Conservation (phyloP, 2,113 vertebrate genomes). For the Reinhardtius hippoglossoides region DNA sequence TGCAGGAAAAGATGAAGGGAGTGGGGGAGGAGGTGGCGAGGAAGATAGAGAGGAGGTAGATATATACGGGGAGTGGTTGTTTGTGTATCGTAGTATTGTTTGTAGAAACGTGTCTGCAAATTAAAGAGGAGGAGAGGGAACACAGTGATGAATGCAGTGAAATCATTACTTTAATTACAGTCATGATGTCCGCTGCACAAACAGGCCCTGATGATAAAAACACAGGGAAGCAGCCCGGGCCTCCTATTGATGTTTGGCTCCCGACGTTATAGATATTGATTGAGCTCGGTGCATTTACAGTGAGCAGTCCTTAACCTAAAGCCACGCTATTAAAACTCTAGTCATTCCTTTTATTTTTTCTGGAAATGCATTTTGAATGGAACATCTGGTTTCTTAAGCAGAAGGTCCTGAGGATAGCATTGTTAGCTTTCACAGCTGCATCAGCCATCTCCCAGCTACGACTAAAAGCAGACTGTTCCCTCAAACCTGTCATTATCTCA, state of each 20-base stretch:
- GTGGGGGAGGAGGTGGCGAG: slow-evolving; percentile 3
- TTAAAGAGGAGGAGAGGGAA: slow-evolving; percentile 17
- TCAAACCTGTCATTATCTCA: too few relatives aligned
- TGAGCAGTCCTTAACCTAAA: slow-evolving; percentile 37
- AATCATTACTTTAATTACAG: slow-evolving; percentile 60
- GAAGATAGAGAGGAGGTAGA: slow-evolving; percentile 18
- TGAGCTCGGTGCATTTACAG: slow-evolving; percentile 40
- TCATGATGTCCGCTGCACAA: slow-evolving; percentile 32
- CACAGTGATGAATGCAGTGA: slow-evolving; percentile 48
- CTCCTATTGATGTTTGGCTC: slow-evolving; percentile 45
- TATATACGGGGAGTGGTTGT: neutral
- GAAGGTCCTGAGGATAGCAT: neutral
- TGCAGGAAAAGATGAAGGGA: slow-evolving; percentile 16
- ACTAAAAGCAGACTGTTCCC: too few relatives aligned
- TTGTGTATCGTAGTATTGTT: slow-evolving; percentile 14
- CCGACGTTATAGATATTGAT: slow-evolving; percentile 51
- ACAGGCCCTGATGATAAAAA: slow-evolving; percentile 36
- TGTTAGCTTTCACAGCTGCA: neutral
- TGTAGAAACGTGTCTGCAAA: slow-evolving; percentile 7
- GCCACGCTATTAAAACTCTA: slow-evolving; percentile 5
- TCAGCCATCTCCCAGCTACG: too few relatives aligned
- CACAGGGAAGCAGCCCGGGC: slow-evolving; percentile 12
- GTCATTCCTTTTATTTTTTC: neutral
- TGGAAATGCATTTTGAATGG: neutral
- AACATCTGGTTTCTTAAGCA: slow-evolving; percentile 18